Percentiles rank a stretch among this genome's conserved stretches.
Evolutionary conservation across 1,140 invertebrate genomes (phyloP).

Genomic region (Ceratina australensis): DNA sequence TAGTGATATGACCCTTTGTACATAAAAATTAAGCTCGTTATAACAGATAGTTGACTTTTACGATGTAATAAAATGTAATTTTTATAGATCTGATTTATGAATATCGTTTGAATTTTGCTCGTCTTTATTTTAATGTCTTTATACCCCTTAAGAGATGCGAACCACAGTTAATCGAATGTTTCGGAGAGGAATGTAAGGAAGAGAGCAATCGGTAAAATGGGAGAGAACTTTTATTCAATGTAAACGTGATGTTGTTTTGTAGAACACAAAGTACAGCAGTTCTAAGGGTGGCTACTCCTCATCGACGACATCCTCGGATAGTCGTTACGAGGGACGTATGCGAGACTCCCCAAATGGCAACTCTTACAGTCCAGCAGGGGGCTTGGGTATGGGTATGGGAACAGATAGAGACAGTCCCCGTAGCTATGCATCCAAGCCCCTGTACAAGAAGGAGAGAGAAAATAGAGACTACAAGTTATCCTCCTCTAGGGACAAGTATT

Average conservation of each 20-base stretch:
- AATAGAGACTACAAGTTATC: constrained; percentile 91
- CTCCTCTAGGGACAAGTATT: constrained; percentile 91
- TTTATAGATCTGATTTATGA: no score
- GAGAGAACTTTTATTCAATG: constrained; percentile 10
- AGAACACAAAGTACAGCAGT: constrained; percentile 89
- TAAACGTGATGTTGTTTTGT: constrained; percentile 49
- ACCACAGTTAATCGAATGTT: neutral
- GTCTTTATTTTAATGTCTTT: neutral
- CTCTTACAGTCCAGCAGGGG: constrained; percentile 84
- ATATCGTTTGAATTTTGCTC: no score
- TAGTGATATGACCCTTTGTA: no score
- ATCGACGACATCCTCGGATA: constrained; percentile 78
- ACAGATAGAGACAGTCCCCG: constrained; percentile 84
- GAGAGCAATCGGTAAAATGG: neutral
- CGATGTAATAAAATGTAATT: no score
- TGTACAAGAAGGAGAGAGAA: constrained; percentile 94
- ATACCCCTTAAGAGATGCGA: neutral
- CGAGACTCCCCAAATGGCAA: constrained; percentile 88
- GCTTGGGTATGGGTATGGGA: constrained; percentile 81
- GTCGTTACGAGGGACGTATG: constrained; percentile 82
- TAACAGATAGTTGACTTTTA: no score
- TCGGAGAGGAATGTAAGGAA: neutral
- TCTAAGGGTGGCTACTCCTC: constrained; percentile 84
- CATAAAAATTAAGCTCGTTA: no score
- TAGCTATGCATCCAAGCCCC: constrained; percentile 88